Evolutionary conservation across 2,797 vertebrate genomes (phyloP).

Genomic region (Vireo griseus): DNA sequence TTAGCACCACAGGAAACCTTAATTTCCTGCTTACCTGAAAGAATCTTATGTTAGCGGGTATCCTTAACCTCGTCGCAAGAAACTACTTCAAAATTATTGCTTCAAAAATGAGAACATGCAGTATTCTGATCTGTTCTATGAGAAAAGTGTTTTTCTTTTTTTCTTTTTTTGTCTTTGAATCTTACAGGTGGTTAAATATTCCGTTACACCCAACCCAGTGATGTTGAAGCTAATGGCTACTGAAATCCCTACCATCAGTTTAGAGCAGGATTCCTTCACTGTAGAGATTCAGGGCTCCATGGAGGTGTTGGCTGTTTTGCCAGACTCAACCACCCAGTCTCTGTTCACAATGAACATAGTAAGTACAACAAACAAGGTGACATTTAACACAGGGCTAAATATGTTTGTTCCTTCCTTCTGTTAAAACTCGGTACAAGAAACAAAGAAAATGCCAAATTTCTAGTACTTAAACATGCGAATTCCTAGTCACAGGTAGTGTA

Average conservation of each 20-base stretch:
- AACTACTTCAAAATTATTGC: background rate
- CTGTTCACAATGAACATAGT: conserved; percentile 70
- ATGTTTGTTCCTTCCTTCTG: background rate
- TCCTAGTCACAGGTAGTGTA: background rate
- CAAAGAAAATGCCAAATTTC: background rate
- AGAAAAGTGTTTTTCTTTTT: background rate
- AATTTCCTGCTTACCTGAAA: background rate
- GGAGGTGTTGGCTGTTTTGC: conserved; percentile 51
- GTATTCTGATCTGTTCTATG: background rate
- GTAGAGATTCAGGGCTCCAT: conserved; percentile 57
- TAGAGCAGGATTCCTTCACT: conserved; percentile 50
- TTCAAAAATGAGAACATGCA: background rate
- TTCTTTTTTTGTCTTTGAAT: background rate
- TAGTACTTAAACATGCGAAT: background rate
- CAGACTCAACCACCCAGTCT: conserved; percentile 28
- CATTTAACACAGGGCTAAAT: background rate
- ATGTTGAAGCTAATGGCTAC: conserved; percentile 58
- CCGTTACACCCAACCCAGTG: conserved; percentile 60
- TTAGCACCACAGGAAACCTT: background rate
- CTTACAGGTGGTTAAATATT: conserved; percentile 60
- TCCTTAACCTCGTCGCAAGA: background rate
- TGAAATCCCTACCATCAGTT: conserved; percentile 49
- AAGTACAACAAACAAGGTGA: conserved; percentile 25
- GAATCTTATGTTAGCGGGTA: background rate
- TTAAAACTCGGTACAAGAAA: background rate